These are phyloP conservation scores for Eupeodes luniger DNA, from an alignment of 2,888 invertebrate species.

Conservation along the genomic window DNA sequence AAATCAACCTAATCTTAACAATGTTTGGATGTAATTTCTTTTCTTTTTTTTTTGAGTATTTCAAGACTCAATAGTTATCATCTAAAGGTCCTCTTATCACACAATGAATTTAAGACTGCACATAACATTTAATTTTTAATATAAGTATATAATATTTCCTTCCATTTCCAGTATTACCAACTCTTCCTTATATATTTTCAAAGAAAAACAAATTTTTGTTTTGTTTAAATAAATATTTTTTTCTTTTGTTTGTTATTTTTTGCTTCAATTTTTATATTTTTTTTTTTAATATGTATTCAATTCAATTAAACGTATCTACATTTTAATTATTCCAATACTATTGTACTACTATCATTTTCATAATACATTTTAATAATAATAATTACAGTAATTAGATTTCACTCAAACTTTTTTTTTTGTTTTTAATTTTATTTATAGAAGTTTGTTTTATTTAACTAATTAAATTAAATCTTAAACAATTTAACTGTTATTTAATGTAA, in stretches of 20 bases:
- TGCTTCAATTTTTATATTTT: conserved; percentile 16
- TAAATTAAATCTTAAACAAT: conserved; percentile 39
- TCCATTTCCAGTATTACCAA: too few species aligned
- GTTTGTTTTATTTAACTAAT: conserved; percentile 30
- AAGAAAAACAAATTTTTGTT: conserved; percentile 14
- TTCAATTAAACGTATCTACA: conserved; percentile 66
- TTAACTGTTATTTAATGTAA: conserved; percentile 68
- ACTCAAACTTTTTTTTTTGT: conserved; percentile 46
- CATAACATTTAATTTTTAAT: neutral
- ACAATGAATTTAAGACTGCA: too few species aligned
- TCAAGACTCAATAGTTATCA: too few species aligned
- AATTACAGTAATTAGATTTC: conserved; percentile 43
- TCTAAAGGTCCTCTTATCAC: too few species aligned
- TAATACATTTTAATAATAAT: conserved; percentile 3
- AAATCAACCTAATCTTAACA: too few species aligned
- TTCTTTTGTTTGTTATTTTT: conserved; percentile 28
- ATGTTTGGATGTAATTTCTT: too few species aligned
- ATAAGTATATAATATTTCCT: too few species aligned
- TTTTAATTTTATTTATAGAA: conserved; percentile 19
- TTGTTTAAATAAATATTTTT: conserved; percentile 52
- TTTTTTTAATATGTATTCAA: conserved; percentile 45
- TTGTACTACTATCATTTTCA: conserved; percentile 50
- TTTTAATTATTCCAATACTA: conserved; percentile 58
- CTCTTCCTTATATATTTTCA: neutral
- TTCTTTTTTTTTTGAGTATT: too few species aligned